Evolutionary conservation across 1,140 invertebrate genomes (phyloP), one percentile per base, ranked within the genome.

Genomic region (Olivierus martensii): DNA sequence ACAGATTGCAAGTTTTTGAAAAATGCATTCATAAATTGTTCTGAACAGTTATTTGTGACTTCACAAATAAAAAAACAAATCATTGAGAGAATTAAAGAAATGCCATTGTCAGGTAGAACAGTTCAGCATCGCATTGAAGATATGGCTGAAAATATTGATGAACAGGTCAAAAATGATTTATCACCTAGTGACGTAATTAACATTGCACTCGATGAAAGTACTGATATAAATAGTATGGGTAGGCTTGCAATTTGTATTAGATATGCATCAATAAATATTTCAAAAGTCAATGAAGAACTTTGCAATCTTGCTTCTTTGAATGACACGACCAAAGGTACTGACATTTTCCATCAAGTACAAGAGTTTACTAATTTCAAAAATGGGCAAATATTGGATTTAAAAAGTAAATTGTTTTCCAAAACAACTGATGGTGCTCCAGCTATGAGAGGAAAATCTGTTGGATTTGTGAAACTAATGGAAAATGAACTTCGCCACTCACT

Each of bases 251-350:
- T 45, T 19, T 7, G 9, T 19, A 22, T 45, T 45, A 19, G 44
- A 17, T 45, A 45, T 45, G 44, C 44, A 45, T 17, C 42, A 44
- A 44, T 44, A 44, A 44, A 44, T 44, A 44, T 9, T 44, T 15
- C 42, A 38, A 38, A 38, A 41, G 39, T 41, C 39, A 41, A 41
- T 41, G 39, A 4, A 41, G 39, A 17, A 41, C 39, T 41, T 41
- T 41, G 39, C 17, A 10, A 10, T 41, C 39, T 41, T 41, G 39
- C 39, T 41, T 41, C 39, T 41, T 3, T 41, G 3, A 41, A 41
- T 41, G 39, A 41, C 39, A 41, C 11, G 39, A 41, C 39, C 39
- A 41, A 41, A 41, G 39, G 39, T 10, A 41, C 39, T 41, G 39
- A 17, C 39, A 12, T 41, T 41, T 38, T 38, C n/a, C 36, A 14